Base-by-base conservation (phyloP, 2,888 invertebrate genomes). In the Acheta domesticus region DNA sequence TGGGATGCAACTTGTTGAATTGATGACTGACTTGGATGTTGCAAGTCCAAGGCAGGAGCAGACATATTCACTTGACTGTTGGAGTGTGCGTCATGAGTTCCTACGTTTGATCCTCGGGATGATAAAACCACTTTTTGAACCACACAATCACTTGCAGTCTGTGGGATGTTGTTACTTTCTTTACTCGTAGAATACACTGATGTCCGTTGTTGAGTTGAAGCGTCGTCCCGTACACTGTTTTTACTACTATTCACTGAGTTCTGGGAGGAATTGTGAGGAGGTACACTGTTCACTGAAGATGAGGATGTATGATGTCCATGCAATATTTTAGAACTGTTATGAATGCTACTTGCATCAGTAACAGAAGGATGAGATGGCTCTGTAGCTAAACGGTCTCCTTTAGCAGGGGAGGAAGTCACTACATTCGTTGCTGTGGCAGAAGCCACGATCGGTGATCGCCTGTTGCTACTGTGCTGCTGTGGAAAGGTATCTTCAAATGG, bases 401-500 rank as follows among this genome's bases (percentile, higher is more conserved):
- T 76, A 2, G 36, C 50, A 48, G 79, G 76, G 12, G 76, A 36
- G 48, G 23, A 50, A 48, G 16, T 19, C 12, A 36, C 36, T 62
- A 62, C 62, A 62, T 62, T 48, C 20, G 76, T 21, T 50, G 77
- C 48, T 14, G 75, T 74, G 11, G 77, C 49, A 16, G 77, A 62
- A 1, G 79, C 76, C 11, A 80, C 62, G n/a, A 78, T 74, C 14
- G 78, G 78, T 49, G 79, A 78, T 23, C 80, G 75, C 49, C 79
- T 79, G 21, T 49, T 78, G 74, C 76, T 80, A 49, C 79, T 49
- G 76, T 81, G 81, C n/a, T 77, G 79, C 77, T 80, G 80, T 23
- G 81, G 80, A 49, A 81, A 82, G 8, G 85, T 86, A 79, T 87
- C 87, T 79, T 87, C 87, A 81, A 87, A 87, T 0, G 87, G 87